Conservation (phyloP, 2,113 vertebrate species). For the Macroglossus sobrinus region DNA sequence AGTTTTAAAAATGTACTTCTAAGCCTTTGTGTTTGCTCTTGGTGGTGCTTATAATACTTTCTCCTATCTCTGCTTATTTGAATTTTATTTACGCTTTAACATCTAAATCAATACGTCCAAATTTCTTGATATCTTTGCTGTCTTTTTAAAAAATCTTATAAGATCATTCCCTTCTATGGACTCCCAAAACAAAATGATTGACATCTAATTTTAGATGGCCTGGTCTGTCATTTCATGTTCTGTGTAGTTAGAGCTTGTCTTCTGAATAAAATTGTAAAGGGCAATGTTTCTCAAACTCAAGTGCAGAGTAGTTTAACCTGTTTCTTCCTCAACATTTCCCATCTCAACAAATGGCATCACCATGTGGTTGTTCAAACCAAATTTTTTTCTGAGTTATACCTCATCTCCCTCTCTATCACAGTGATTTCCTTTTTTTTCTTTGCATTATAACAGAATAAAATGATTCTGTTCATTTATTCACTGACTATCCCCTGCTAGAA, state of each 20-base stretch:
- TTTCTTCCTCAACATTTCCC: background rate
- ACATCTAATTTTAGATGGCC: background rate
- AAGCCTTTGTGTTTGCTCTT: background rate
- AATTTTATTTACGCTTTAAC: constrained; percentile 20
- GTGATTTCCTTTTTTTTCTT: background rate
- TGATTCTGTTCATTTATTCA: background rate
- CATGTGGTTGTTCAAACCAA: background rate
- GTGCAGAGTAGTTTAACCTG: background rate
- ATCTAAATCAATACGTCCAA: background rate
- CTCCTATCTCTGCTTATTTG: background rate
- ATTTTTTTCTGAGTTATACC: background rate
- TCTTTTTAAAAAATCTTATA: background rate
- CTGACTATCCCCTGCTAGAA: background rate
- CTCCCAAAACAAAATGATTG: background rate
- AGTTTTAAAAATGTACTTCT: background rate
- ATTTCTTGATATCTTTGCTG: background rate
- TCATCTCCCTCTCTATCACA: background rate
- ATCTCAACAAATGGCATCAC: background rate
- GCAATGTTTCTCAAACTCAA: background rate
- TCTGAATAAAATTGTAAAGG: background rate
- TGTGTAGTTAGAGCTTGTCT: background rate
- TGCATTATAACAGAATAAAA: background rate
- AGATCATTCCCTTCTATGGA: background rate
- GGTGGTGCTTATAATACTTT: background rate
- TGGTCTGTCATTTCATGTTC: background rate